A percentile compares a stretch with the other conserved stretches of the same genome.
Conservation (phyloP, 2,113 vertebrate genomes). For the Alethe diademata region DNA sequence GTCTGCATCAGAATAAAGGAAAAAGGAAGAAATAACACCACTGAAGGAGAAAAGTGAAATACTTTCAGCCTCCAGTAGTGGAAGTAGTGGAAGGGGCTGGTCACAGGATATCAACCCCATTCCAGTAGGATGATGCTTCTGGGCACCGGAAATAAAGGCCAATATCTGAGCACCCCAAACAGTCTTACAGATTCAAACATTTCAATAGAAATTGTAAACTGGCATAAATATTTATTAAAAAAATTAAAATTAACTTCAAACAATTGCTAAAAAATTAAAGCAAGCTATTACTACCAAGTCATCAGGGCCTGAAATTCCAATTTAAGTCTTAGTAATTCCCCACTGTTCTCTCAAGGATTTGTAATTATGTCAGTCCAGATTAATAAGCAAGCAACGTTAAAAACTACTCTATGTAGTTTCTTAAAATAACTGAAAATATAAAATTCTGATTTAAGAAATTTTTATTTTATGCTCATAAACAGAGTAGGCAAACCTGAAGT, state of each 20-base stretch:
- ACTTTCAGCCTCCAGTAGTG: background rate
- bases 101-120: background rate
- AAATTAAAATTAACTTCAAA: background rate
- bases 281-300: background rate
- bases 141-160: background rate
- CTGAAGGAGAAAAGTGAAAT: background rate
- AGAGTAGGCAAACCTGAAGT: background rate
- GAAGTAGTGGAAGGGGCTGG: background rate
- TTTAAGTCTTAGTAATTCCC: background rate
- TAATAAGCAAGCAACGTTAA: background rate
- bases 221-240: background rate
- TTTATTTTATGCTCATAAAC: background rate
- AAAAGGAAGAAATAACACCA: background rate
- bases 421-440: background rate
- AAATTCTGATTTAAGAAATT: background rate
- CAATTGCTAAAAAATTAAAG: background rate
- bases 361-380: background rate
- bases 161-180: background rate
- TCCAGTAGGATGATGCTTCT: background rate
- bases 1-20: background rate
- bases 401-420: background rate
- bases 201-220: background rate
- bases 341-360: background rate
- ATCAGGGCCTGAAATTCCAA: background rate
- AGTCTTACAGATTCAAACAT: background rate